Base-by-base conservation (phyloP, 2,888 invertebrate genomes). In the Athalia cordata region DNA sequence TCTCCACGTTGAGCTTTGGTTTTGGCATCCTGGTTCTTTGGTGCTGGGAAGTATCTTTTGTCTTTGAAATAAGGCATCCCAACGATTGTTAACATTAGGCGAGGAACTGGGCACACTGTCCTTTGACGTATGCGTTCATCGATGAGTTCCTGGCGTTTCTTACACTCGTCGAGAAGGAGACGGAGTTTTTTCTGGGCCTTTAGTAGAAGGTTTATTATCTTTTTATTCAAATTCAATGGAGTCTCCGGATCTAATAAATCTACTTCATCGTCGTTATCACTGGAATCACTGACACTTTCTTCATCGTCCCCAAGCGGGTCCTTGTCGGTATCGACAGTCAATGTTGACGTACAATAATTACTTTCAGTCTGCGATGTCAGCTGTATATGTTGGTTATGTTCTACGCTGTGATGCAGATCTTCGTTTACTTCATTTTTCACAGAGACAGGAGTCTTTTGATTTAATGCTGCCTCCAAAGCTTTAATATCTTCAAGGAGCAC, bases 11-110 rank as follows among this genome's bases (percentile, higher is more conserved):
- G 81, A 55, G 84, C 83, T 81, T 92, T 92, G 84, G 91, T 90
- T 45, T 89, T 88, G 5, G 93, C 92, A 83, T 95, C 95, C 4
- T 91, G 89, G 87, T 95, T 95, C 43, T 89, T 86, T 0, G 92
- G 92, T 29, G 93, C 92, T 4, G 91, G 88, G 82, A 92, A 93
- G 43, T 91, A 91, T 29, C 90, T 84, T 43, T 86, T 89, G 83
- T 94, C 94, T 84, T 94, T 95, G 82, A 96, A 96, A 85, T 94
- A 96, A 0, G 95, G 93, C 83, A 92, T 91, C 50, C 94, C 92
- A 85, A 93, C 91, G 72, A 85, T 86, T n/a, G 77, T 59, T 1
- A 75, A 66, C 4, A 49, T 29, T 0, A 15, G 57, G n/a, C 55
- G 79, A 43, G 29, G 72, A 11, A 81, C 11, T 49, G 79, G 66